phyloP scores from a whole-genome alignment of 2,888 invertebrate species.

The Lepidonotus clava region DNA sequence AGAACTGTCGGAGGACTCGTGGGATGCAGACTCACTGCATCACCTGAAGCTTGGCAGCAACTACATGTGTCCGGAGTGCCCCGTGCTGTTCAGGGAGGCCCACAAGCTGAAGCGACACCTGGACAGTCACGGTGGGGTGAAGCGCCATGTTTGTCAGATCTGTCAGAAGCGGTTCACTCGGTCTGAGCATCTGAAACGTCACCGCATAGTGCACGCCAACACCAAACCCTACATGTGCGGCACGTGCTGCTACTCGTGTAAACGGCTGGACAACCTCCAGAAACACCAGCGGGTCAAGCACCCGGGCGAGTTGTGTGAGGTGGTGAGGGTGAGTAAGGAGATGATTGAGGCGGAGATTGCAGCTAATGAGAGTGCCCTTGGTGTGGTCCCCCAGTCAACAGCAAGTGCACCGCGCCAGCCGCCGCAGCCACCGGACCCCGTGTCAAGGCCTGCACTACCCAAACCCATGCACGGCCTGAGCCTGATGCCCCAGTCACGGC shows the following conservation, averaged over 20 bases:
- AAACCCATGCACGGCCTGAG: neutral
- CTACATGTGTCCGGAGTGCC: constrained; percentile 45
- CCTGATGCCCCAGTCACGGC: too few relatives aligned
- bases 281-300: constrained; percentile 31
- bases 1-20: constrained; percentile 14
- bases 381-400: neutral
- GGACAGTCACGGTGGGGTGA: constrained; percentile 25
- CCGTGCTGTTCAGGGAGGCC: constrained; percentile 17
- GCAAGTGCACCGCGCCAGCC: neutral
- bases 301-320: neutral
- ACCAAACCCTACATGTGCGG: constrained; percentile 63
- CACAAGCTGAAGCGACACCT: constrained; percentile 22
- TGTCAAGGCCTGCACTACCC: neutral
- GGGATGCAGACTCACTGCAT: neutral
- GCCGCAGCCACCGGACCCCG: neutral
- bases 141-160: constrained; percentile 34
- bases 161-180: constrained; percentile 24
- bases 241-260: constrained; percentile 7
- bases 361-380: neutral
- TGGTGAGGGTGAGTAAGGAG: constrained; percentile 31
- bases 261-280: constrained; percentile 37
- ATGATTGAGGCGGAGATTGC: constrained; percentile 41
- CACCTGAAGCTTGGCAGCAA: constrained; percentile 26
- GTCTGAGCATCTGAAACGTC: constrained; percentile 57
- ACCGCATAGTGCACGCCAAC: constrained; percentile 63